These are phyloP conservation scores for Hippopotamyrus pictus DNA, from an alignment of 2,797 vertebrate species.

Conservation along the genomic window DNA sequence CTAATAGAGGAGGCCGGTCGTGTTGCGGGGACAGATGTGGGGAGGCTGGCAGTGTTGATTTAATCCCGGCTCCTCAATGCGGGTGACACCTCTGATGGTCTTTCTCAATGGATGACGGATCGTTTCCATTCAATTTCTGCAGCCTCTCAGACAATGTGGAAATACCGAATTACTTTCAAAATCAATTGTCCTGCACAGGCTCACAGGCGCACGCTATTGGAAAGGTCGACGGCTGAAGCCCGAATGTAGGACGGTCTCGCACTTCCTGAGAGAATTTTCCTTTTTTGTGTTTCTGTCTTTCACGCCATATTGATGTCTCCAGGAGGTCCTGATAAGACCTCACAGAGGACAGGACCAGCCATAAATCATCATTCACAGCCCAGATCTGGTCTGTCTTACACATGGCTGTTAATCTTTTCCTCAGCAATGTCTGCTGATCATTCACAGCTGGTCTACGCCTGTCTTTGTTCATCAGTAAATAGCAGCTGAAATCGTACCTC, in stretches of 20 bases:
- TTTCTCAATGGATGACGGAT: constrained; percentile 2
- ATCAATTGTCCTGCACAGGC: constrained; percentile 7
- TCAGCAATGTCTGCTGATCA: neutral
- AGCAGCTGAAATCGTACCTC: neutral
- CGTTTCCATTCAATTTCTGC: constrained; percentile 14
- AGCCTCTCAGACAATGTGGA: constrained; percentile 18
- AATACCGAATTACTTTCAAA: constrained; percentile 9
- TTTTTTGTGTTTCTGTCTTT: neutral
- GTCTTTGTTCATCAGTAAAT: neutral
- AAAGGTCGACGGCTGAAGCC: constrained; percentile 42
- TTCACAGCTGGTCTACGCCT: neutral
- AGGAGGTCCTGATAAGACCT: constrained; percentile 28
- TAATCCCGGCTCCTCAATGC: constrained; percentile 33
- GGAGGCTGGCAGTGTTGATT: constrained; percentile 21
- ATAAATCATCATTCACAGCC: constrained; percentile 16
- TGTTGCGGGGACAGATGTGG: constrained; percentile 23
- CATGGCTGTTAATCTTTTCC: neutral
- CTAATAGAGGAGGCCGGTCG: constrained; percentile 33
- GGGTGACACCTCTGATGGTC: constrained; percentile 4
- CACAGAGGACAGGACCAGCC: constrained; percentile 16
- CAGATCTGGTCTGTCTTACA: neutral
- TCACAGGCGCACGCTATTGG: neutral
- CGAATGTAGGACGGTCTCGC: constrained; percentile 38
- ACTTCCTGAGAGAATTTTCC: constrained; percentile 9
- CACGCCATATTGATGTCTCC: constrained; percentile 16